A percentile compares a stretch with the other conserved stretches of the same genome.
Evolutionary conservation across 1,140 invertebrate species (phyloP).

Genomic region (Aphelinus atriplicis): DNA sequence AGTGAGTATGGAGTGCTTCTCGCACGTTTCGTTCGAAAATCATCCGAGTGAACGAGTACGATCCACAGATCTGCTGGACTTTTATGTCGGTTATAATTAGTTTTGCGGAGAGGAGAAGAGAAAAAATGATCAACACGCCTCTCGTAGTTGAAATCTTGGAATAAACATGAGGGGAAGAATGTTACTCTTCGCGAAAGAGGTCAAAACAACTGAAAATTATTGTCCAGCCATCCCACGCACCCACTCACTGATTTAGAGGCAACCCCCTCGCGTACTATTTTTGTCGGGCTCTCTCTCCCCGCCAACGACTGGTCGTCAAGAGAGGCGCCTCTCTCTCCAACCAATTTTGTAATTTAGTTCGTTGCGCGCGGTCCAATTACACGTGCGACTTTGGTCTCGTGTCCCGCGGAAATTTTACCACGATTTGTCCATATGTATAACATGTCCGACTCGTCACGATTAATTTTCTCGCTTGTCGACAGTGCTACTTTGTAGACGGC

Average conservation of each 20-base stretch:
- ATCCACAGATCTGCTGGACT: too few relatives aligned
- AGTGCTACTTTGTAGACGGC: not conserved
- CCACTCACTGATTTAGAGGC: slow-evolving; percentile 36
- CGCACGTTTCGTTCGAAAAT: too few relatives aligned
- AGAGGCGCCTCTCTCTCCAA: slow-evolving; percentile 9
- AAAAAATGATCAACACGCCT: too few relatives aligned
- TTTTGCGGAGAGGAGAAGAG: too few relatives aligned
- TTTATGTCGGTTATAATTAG: too few relatives aligned
- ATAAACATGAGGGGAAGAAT: not conserved
- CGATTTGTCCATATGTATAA: slow-evolving; percentile 1
- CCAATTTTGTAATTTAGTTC: slow-evolving; percentile 44
- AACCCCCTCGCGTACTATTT: slow-evolving; percentile 50
- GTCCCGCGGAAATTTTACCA: not conserved
- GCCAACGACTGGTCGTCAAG: slow-evolving; percentile 1
- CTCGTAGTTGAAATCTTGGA: too few relatives aligned
- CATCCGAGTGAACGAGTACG: too few relatives aligned
- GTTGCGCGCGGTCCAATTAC: slow-evolving; percentile 27
- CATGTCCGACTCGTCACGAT: not conserved
- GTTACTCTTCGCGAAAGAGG: slow-evolving; percentile 12
- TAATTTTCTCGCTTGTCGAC: slow-evolving; percentile 11
- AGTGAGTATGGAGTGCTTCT: slow-evolving; percentile 19
- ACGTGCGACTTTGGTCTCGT: slow-evolving; percentile 19
- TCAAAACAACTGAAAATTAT: slow-evolving; percentile 41
- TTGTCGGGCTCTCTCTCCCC: slow-evolving; percentile 41
- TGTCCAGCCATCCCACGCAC: slow-evolving; percentile 23